Evolutionary conservation across 1,140 invertebrate species (phyloP), one percentile per base, ranked within the genome.

Genomic region (Venturia canescens): DNA sequence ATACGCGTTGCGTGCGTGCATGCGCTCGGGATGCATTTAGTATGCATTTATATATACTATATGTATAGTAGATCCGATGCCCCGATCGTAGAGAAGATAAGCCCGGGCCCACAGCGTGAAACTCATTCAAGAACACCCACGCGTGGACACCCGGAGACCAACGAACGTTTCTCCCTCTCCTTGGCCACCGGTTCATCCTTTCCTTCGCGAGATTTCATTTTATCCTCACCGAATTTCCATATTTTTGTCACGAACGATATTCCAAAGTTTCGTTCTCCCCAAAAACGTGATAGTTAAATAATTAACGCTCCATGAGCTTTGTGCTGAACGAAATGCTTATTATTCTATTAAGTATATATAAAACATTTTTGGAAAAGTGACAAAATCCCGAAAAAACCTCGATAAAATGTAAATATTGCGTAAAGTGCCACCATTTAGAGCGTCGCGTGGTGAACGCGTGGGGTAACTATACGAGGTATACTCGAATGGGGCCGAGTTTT

Each of bases 121-220:
- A 72, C 78, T 83, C 80, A 82, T 84, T 83, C 81, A 78, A 79
- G 74, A 83, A 85, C 82, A 80, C 81, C 82, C 82, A 83, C 83
- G 77, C 80, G 80, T 79, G 63, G 60, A 57, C 81, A 72, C 80
- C 71, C 77, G 78, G 78, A 67, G 57, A 80, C 50, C 53, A 18
- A 57, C 38, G 21, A 57, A 23, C 18, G 53, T 7, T 23, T 57
- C 53, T 5, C 21, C 53, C 13, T 57, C 21, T 21, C 21, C 21
- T 5, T 57, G 0, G 16, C 18, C 18, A 57, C 53, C 18, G 53
- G 18, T 57, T 57, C 53, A 21, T 57, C 53, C 18, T 57, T 57
- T 23, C 16, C 18, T 57, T 57, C n/a, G 0, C 53, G 4, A 57
- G 15, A 57, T 57, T 57, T 57, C 21, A n/a, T 57, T n/a, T 57